Evolutionary conservation across 2,113 vertebrate genomes (phyloP).

Genomic region (Seriola dumerili): DNA sequence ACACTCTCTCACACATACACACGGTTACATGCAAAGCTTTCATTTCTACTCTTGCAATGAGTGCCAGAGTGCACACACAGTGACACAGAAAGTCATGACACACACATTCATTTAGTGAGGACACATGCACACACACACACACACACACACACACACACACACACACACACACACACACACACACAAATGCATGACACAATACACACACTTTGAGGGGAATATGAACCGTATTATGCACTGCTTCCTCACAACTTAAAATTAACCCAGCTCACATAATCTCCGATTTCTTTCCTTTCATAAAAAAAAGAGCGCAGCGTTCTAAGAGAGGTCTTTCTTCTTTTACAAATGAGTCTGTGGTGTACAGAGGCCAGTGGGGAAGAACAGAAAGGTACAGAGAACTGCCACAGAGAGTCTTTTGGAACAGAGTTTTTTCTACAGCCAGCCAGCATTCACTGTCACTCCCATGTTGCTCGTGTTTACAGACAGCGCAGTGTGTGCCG

Average conservation of each 20-base stretch:
- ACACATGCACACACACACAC: not conserved
- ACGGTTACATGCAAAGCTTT: slow-evolving; percentile 25
- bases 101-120: slow-evolving; percentile 4
- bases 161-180: not conserved
- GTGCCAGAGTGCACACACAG: slow-evolving; percentile 8
- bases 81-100: slow-evolving; percentile 16
- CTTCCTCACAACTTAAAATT: slow-evolving; percentile 50
- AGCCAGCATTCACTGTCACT: slow-evolving; percentile 23
- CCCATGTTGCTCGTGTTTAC: slow-evolving; percentile 57
- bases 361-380: slow-evolving; percentile 38
- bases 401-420: slow-evolving; percentile 34
- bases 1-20: slow-evolving; percentile 20
- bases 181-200: slow-evolving; percentile 29
- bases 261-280: slow-evolving; percentile 60
- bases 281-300: slow-evolving; percentile 4
- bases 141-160: not conserved
- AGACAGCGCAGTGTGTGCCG: slow-evolving; percentile 41
- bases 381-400: slow-evolving; percentile 41
- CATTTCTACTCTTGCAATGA: slow-evolving; percentile 41
- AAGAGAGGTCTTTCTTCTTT: slow-evolving; percentile 43
- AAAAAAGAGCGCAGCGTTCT: slow-evolving; percentile 13
- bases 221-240: slow-evolving; percentile 32
- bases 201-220: slow-evolving; percentile 12
- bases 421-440: slow-evolving; percentile 5
- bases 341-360: slow-evolving; percentile 57